phyloP scores from a whole-genome alignment of 35 echinoderm and acorn worm genomes.

The Strongylocentrotus purpuratus region DNA sequence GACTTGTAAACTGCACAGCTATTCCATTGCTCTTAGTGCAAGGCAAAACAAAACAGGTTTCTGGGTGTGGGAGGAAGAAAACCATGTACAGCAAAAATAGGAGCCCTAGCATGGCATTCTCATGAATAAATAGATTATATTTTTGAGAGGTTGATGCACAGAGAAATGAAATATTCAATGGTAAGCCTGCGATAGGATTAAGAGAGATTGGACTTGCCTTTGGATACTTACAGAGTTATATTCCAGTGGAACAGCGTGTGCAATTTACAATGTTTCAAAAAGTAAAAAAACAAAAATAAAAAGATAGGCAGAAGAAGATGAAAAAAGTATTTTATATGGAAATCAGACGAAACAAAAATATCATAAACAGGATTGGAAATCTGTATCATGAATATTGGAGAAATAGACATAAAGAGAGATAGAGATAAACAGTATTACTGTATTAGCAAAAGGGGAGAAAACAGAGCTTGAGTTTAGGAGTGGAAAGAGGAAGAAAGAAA shows the following conservation, averaged over 20 bases:
- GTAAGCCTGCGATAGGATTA: background rate
- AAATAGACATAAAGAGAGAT: background rate
- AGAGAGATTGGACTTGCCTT: background rate
- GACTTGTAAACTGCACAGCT: background rate
- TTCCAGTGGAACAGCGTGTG: background rate
- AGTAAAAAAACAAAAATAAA: background rate
- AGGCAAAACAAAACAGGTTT: background rate
- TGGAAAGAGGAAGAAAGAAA: background rate
- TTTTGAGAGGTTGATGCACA: background rate
- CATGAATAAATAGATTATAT: constrained; percentile 14
- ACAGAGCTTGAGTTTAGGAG: background rate
- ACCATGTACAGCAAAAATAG: background rate
- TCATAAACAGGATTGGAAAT: background rate
- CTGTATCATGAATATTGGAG: background rate
- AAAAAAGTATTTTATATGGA: background rate
- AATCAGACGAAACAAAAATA: background rate
- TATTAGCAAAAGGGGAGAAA: background rate
- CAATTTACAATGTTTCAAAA: constrained; percentile 14
- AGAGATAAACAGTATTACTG: background rate
- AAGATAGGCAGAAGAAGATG: background rate
- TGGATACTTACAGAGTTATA: background rate
- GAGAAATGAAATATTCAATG: constrained; percentile 6
- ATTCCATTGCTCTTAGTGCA: background rate
- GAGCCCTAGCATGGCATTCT: background rate
- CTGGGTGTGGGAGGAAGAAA: background rate